A percentile compares a stretch with the other conserved stretches of the same genome.
Evolutionary conservation across 1,140 invertebrate species (phyloP).

Genomic region (Microvelia longipes): DNA sequence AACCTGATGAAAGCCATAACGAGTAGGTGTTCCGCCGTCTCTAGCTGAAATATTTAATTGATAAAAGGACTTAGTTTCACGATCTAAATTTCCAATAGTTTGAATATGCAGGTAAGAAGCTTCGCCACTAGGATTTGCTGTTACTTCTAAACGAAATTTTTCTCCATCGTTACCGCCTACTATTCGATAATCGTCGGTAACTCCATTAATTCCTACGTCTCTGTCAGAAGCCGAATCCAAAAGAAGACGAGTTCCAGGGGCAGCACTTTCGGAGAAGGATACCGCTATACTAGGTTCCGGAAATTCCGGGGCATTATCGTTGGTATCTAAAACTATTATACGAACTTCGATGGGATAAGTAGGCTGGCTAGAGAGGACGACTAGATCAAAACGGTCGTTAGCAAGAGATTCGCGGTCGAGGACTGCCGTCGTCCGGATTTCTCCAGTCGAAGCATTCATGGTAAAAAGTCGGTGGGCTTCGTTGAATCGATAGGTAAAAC

Average conservation of each 20-base stretch:
- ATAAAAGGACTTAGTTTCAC: conserved; percentile 70
- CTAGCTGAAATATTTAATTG: conserved; percentile 74
- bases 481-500: conserved; percentile 81
- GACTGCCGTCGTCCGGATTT: conserved; percentile 62
- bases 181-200: conserved; percentile 73
- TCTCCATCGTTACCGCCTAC: conserved; percentile 71
- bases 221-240: conserved; percentile 74
- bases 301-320: conserved; percentile 79
- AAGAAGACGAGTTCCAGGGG: conserved; percentile 64
- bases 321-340: conserved; percentile 69
- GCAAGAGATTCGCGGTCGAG: conserved; percentile 62
- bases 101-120: conserved; percentile 78
- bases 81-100: conserved; percentile 73
- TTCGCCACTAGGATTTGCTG: conserved; percentile 72
- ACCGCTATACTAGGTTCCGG: conserved; percentile 72
- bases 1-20: conserved; percentile 70
- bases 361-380: conserved; percentile 77
- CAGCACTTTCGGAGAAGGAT: conserved; percentile 79
- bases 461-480: conserved; percentile 70
- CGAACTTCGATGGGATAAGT: conserved; percentile 85
- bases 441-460: conserved; percentile 61
- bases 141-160: conserved; percentile 73
- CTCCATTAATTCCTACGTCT: conserved; percentile 71
- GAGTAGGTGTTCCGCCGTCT: conserved; percentile 66
- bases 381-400: conserved; percentile 69